Conservation (phyloP, 2,888 invertebrate genomes). For the Octodonta nipae region DNA sequence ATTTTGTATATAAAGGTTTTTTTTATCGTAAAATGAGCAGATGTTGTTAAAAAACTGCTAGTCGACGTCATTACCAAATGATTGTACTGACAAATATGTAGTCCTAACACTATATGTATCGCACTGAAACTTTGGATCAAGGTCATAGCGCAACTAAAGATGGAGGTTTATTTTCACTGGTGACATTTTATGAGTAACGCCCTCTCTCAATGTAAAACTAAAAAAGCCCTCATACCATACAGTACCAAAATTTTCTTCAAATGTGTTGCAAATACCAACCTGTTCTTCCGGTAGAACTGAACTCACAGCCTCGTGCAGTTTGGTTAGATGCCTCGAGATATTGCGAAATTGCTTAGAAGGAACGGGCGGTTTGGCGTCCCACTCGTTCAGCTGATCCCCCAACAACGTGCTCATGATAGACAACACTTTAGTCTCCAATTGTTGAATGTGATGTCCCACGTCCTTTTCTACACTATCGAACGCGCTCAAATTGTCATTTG, state of each 20-base stretch:
- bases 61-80: no score
- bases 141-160: no score
- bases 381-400: conserved; percentile 63
- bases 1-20: no score
- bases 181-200: no score
- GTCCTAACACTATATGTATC: no score
- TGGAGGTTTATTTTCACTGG: no score
- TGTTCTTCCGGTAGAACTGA: conserved; percentile 69
- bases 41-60: no score
- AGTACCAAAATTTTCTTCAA: not conserved
- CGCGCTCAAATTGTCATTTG: conserved; percentile 40
- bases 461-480: conserved; percentile 66
- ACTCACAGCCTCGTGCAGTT: conserved; percentile 80
- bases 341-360: conserved; percentile 82
- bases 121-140: no score
- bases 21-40: no score
- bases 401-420: conserved; percentile 79
- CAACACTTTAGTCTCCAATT: conserved; percentile 83
- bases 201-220: no score
- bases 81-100: no score
- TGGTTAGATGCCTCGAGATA: conserved; percentile 77
- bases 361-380: conserved; percentile 91
- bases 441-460: conserved; percentile 77
- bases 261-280: conserved; percentile 34
- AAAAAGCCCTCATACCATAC: no score